phyloP scores from a whole-genome alignment of 2,113 vertebrate species.

The Apeltes quadracus region DNA sequence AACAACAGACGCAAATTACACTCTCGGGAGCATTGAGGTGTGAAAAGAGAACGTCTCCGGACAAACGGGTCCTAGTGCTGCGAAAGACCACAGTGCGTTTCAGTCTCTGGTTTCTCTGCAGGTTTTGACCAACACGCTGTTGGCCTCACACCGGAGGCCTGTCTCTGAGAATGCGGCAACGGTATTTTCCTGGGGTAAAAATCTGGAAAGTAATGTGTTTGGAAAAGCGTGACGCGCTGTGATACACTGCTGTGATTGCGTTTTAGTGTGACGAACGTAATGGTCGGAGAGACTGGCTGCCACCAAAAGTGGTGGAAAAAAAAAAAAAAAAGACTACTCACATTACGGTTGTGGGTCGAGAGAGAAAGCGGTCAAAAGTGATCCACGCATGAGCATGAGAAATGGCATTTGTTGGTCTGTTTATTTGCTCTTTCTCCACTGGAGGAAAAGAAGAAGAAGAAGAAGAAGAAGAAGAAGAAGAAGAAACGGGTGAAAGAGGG shows the following conservation, averaged over 20 bases:
- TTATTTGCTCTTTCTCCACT: conserved; percentile 80
- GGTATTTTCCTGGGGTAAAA: conserved; percentile 52
- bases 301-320: conserved; percentile 6
- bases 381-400: conserved; percentile 43
- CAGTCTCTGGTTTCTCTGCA: conserved; percentile 28
- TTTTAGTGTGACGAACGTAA: conserved; percentile 39
- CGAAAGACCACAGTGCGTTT: conserved; percentile 53
- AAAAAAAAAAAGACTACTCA: conserved; percentile 11
- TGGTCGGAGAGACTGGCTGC: conserved; percentile 1
- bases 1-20: not conserved
- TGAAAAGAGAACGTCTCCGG: conserved; percentile 10
- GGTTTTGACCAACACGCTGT: conserved; percentile 43
- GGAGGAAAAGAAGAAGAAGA: conserved; percentile 62
- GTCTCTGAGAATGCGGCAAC: conserved; percentile 40
- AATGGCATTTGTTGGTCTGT: conserved; percentile 70
- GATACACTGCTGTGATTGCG: conserved; percentile 48
- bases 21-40: not conserved
- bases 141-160: conserved; percentile 20
- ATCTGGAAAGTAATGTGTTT: conserved; percentile 40
- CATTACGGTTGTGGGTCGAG: conserved; percentile 9
- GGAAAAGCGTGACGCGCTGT: conserved; percentile 40
- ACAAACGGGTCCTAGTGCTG: conserved; percentile 15
- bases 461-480: conserved; percentile 56
- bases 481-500: conserved; percentile 58
- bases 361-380: conserved; percentile 40